These are phyloP conservation scores for Psephotus haematonotus DNA, from an alignment of 2,113 vertebrate genomes.

Conservation along the genomic window DNA sequence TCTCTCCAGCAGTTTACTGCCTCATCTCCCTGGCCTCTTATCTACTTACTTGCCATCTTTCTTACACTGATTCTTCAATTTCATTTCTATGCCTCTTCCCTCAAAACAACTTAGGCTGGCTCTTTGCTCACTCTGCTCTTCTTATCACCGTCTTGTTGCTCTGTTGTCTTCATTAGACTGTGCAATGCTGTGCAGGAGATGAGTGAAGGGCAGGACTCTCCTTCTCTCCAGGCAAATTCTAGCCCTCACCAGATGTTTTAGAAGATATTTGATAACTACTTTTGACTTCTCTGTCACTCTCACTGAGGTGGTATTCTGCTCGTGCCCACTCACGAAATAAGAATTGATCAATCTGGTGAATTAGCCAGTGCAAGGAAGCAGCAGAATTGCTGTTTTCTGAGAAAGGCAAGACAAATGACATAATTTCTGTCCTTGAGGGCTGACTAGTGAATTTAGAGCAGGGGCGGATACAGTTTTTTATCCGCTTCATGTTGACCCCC, in stretches of 20 bases:
- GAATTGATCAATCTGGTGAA: background rate
- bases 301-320: background rate
- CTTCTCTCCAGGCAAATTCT: slow-evolving; percentile 14
- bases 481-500: background rate
- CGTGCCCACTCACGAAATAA: background rate
- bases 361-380: background rate
- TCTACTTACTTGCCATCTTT: background rate
- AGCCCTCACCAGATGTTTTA: background rate
- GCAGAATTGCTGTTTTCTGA: background rate
- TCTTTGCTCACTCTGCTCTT: background rate
- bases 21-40: background rate
- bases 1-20: background rate
- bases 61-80: background rate
- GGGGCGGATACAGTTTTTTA: background rate
- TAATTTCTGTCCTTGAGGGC: background rate
- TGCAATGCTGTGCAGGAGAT: background rate
- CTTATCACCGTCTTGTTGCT: slow-evolving; percentile 19
- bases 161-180: slow-evolving; percentile 14
- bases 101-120: background rate
- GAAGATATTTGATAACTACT: background rate
- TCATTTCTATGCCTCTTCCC: background rate
- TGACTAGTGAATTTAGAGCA: background rate
- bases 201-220: background rate
- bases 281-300: background rate
- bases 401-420: background rate